Evolutionary conservation across 1,140 invertebrate genomes (phyloP).

Genomic region (Aphidius gifuensis): DNA sequence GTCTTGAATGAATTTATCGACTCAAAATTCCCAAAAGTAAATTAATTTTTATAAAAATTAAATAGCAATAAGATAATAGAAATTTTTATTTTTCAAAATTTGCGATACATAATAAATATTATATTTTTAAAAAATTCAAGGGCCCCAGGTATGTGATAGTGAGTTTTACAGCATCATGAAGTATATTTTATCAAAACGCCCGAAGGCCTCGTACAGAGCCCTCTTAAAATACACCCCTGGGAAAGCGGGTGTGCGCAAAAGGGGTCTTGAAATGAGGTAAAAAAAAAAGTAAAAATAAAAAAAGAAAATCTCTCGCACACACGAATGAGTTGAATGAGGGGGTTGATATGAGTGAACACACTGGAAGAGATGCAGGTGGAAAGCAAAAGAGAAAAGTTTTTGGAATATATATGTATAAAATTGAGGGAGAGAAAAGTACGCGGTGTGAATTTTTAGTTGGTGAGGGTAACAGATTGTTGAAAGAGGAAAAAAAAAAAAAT

Average conservation of each 20-base stretch:
- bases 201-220: constrained; percentile 32
- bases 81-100: no score
- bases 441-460: not conserved
- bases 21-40: no score
- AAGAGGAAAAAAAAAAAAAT: constrained; percentile 16
- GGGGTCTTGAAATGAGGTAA: constrained; percentile 25
- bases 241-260: constrained; percentile 26
- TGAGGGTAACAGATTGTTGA: constrained; percentile 1
- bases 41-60: no score
- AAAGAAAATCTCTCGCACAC: constrained; percentile 21
- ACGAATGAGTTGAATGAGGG: constrained; percentile 9
- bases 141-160: no score
- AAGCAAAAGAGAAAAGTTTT: not conserved
- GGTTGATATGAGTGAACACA: not conserved
- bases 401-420: not conserved
- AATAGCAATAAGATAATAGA: no score
- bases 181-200: constrained; percentile 19
- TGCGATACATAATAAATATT: no score
- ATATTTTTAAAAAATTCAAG: no score
- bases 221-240: constrained; percentile 46
- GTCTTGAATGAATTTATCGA: no score
- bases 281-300: constrained; percentile 17
- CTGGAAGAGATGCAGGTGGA: not conserved
- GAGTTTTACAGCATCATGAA: not conserved
- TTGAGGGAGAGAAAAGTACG: not conserved